Evolutionary conservation across 2,797 vertebrate species (phyloP).

Genomic region (Gorsachius magnificus): DNA sequence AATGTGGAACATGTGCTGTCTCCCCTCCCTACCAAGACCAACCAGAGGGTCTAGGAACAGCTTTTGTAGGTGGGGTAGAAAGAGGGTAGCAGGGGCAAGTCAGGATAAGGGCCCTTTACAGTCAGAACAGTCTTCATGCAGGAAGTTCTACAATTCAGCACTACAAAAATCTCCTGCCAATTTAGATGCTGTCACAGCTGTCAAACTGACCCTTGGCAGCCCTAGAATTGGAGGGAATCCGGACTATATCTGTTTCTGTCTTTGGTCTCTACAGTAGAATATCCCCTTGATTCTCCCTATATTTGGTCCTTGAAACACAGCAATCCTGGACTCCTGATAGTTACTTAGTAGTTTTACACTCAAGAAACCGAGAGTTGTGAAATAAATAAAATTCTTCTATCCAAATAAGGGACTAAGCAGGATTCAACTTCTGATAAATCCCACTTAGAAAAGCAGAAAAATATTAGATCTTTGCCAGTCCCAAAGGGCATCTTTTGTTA

Average conservation of each 20-base stretch:
- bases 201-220: neutral
- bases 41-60: neutral
- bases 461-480: neutral
- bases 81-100: neutral
- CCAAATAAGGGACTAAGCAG: neutral
- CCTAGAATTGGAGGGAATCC: neutral
- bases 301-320: neutral
- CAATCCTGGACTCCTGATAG: neutral
- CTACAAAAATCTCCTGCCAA: neutral
- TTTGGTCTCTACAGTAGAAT: neutral
- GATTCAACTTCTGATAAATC: neutral
- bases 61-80: neutral
- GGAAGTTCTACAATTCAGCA: neutral
- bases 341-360: neutral
- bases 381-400: neutral
- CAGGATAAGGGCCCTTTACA: neutral
- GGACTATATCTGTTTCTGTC: neutral
- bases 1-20: accelerated
- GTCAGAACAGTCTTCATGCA: neutral
- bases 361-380: neutral
- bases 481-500: neutral
- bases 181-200: neutral
- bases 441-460: neutral
- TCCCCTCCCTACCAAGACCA: neutral
- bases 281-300: neutral